These are phyloP conservation scores for Pocota personata DNA, from an alignment of 2,888 invertebrate genomes.

Conservation along the genomic window DNA sequence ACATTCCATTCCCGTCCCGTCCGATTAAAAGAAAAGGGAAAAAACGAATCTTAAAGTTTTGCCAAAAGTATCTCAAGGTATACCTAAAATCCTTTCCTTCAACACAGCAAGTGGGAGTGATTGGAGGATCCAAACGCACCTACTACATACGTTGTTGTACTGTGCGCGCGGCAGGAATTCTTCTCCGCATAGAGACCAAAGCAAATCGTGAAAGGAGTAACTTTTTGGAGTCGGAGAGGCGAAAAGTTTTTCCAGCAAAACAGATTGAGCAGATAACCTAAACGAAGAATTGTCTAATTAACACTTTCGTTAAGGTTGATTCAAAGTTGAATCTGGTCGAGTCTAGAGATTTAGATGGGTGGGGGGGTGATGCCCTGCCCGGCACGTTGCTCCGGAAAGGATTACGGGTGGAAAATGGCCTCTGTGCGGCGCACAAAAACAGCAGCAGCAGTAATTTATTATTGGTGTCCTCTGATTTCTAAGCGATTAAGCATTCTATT, in stretches of 20 bases:
- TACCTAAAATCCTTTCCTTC: not conserved
- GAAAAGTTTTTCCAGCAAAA: slow-evolving; percentile 70
- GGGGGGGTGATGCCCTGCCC: not conserved
- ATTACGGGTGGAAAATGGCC: slow-evolving; percentile 24
- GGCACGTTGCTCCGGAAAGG: slow-evolving; percentile 50
- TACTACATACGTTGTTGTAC: not conserved
- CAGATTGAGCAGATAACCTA: slow-evolving; percentile 73
- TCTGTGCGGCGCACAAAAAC: slow-evolving; percentile 11
- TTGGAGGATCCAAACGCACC: slow-evolving; percentile 10
- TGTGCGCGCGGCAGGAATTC: not conserved
- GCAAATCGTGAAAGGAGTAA: slow-evolving; percentile 62
- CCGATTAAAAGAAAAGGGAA: slow-evolving; percentile 53
- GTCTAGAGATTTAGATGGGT: not conserved
- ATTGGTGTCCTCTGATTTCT: slow-evolving; percentile 74
- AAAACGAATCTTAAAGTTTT: slow-evolving; percentile 57
- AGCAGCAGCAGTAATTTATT: slow-evolving; percentile 71
- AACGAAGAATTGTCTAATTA: slow-evolving; percentile 74
- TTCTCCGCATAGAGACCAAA: not conserved
- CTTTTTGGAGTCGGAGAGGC: slow-evolving; percentile 52
- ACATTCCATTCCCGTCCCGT: slow-evolving; percentile 57
- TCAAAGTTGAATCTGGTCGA: slow-evolving; percentile 67
- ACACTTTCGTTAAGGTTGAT: slow-evolving; percentile 74
- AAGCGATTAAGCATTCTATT: slow-evolving; percentile 73
- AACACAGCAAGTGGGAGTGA: slow-evolving; percentile 16
- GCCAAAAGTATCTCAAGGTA: slow-evolving; percentile 48